Base-by-base conservation (phyloP, 2,797 vertebrate species). In the Delichon dasypus region DNA sequence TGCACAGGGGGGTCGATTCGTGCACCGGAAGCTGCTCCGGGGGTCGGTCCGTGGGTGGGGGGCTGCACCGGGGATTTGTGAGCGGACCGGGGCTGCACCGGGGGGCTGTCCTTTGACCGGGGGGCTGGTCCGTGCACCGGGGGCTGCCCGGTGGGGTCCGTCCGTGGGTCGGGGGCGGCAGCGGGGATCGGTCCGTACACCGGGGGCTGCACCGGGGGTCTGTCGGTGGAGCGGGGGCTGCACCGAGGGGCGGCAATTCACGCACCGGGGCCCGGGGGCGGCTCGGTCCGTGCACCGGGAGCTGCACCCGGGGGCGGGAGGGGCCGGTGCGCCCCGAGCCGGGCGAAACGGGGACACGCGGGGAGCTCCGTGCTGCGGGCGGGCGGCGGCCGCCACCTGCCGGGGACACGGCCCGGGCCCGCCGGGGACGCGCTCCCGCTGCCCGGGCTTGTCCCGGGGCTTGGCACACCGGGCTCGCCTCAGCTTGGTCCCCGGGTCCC, bases 331-430 rank as follows among this genome's bases (percentile, higher is more conserved):
- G 10, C 42, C 57, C 75, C 1, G 9, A 38, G 20, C 68, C 16
- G 57, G 77, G 76, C 55, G 74, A 62, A 57, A 5, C 64, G 38
- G 53, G 83, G 76, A 70, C 82, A 85, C 79, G 53, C 40, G 16
- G 51, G 47, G 65, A 32, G 10, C 38, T 53, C 32, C 23, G 78
- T 1, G 27, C 47, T 2, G 29, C 48, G 50, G 27, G 44, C 36
- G 78, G 58, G 65, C 30, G n/a, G 48, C 75, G 85, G 65, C 70
- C 65, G 92, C 89, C 92, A 53, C 85, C 92, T 85, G 70, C 74
- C n/a, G 92, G 88, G 36, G 3, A 51, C 65, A 44, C 66, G 47
- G 50, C 25, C 58, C 21, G 34, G n/a, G 26, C 5, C 7, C 34
- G 2, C n/a, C 32, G 73, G 47, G 47, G 36, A 7, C 30, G 19